Evolutionary conservation across 2,113 vertebrate species (phyloP).

Genomic region (Potamarius usumacintae): DNA sequence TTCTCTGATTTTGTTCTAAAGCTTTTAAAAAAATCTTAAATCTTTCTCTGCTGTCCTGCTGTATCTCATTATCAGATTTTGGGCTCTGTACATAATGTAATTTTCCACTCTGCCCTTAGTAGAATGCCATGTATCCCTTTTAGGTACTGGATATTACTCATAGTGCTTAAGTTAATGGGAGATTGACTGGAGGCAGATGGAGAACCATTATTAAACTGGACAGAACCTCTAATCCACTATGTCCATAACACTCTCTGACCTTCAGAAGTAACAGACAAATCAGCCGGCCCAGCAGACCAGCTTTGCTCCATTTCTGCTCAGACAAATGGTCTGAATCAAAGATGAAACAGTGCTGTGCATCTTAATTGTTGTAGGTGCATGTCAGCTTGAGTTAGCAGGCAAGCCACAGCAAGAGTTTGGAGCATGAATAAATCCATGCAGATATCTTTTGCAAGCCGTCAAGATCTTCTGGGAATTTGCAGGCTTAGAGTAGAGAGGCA

Average conservation of each 20-base stretch:
- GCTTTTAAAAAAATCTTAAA: constrained; percentile 6
- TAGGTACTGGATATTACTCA: constrained; percentile 51
- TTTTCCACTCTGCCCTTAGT: constrained; percentile 36
- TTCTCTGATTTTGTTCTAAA: constrained; percentile 22
- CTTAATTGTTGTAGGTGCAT: constrained; percentile 54
- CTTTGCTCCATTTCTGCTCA: constrained; percentile 25
- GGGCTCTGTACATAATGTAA: constrained; percentile 28
- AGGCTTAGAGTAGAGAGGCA: constrained; percentile 5
- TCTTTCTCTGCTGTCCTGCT: constrained; percentile 30
- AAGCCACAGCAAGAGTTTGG: constrained; percentile 28
- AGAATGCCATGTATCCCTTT: constrained; percentile 20
- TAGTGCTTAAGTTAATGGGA: constrained; percentile 50
- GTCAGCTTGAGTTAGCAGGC: constrained; percentile 49
- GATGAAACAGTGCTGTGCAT: constrained; percentile 27
- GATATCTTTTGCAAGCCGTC: constrained; percentile 32
- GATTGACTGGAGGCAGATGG: constrained; percentile 53
- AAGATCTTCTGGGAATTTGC: constrained; percentile 23
- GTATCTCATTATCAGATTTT: constrained; percentile 27
- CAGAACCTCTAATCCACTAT: constrained; percentile 49
- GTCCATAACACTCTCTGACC: constrained; percentile 28
- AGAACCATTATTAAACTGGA: constrained; percentile 52
- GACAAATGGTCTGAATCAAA: constrained; percentile 50
- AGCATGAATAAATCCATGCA: constrained; percentile 22
- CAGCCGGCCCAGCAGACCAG: constrained; percentile 19
- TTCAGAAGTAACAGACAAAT: constrained; percentile 44